Conservation (phyloP, 2,888 invertebrate species). For the Dryomyza anilis region DNA sequence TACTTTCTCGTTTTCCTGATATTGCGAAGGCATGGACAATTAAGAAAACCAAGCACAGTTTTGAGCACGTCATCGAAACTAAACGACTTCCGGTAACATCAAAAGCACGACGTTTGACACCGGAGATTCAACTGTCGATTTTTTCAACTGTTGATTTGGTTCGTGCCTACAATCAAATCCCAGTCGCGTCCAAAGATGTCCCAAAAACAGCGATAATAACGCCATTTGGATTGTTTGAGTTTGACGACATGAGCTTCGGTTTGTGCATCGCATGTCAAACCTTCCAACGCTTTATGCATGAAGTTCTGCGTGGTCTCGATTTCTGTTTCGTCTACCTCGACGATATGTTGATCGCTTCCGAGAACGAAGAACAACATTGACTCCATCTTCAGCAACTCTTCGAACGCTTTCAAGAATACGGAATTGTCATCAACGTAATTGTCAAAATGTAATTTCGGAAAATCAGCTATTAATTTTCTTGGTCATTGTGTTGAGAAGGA, state of each 20-base stretch:
- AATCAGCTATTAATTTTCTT: constrained; percentile 14
- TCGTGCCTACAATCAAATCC: constrained; percentile 37
- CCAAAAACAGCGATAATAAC: constrained; percentile 23
- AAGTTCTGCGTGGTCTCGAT: constrained; percentile 25
- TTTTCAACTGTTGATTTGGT: constrained; percentile 28
- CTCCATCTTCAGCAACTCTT: constrained; percentile 20
- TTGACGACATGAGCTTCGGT: constrained; percentile 41
- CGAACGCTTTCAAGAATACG: constrained; percentile 23
- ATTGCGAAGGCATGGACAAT: background rate
- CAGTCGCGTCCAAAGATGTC: constrained; percentile 36
- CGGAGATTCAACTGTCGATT: constrained; percentile 10
- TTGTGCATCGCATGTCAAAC: constrained; percentile 26
- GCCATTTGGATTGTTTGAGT: constrained; percentile 26
- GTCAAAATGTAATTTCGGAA: constrained; percentile 16
- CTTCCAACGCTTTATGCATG: constrained; percentile 26
- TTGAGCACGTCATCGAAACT: constrained; percentile 10
- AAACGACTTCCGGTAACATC: constrained; percentile 1
- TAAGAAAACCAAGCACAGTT: background rate
- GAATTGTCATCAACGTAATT: too few species aligned
- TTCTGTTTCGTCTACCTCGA: constrained; percentile 25
- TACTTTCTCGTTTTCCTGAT: background rate
- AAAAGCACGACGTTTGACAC: background rate
- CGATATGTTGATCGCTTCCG: constrained; percentile 26
- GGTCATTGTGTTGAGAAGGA: constrained; percentile 27
- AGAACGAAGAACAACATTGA: constrained; percentile 9